Evolutionary conservation across 1,140 invertebrate genomes (phyloP).

Genomic region (Drosophila rhopaloa): DNA sequence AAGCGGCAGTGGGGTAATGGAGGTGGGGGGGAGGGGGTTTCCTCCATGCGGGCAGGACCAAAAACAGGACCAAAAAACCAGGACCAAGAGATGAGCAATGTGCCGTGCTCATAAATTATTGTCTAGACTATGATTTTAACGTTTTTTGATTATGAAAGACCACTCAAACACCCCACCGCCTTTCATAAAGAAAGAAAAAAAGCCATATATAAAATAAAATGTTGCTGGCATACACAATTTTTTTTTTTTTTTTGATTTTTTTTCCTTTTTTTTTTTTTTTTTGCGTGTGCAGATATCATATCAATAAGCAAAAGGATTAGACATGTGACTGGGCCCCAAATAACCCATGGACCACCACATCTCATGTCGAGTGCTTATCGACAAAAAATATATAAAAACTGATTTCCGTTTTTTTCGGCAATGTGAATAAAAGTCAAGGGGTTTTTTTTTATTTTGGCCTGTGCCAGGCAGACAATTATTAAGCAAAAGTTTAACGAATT

Average conservation of each 20-base stretch:
- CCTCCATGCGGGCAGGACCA: constrained; percentile 51
- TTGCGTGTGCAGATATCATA: constrained; percentile 74
- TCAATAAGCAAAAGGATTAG: constrained; percentile 83
- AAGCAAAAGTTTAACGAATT: constrained; percentile 83
- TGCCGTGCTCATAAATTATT: constrained; percentile 84
- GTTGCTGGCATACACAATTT: constrained; percentile 59
- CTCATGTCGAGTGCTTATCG: constrained; percentile 62
- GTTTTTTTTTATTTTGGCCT: not conserved
- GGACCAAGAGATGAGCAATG: constrained; percentile 37
- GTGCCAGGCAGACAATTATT: constrained; percentile 73
- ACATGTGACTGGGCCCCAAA: constrained; percentile 69
- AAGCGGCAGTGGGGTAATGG: constrained; percentile 12
- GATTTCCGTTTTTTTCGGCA: constrained; percentile 42
- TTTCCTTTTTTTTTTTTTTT: not conserved
- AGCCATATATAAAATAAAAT: constrained; percentile 74
- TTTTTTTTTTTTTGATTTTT: constrained; percentile 48
- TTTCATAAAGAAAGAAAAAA: not conserved
- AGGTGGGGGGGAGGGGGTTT: not conserved
- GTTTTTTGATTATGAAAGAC: constrained; percentile 84
- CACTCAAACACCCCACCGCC: constrained; percentile 2
- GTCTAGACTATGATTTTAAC: constrained; percentile 85
- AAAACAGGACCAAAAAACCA: constrained; percentile 22
- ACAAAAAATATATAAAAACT: constrained; percentile 43
- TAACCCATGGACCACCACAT: constrained; percentile 37
- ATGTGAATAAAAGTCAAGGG: constrained; percentile 75